phyloP scores from a whole-genome alignment of 2,797 vertebrate genomes.

The Anableps anableps region DNA sequence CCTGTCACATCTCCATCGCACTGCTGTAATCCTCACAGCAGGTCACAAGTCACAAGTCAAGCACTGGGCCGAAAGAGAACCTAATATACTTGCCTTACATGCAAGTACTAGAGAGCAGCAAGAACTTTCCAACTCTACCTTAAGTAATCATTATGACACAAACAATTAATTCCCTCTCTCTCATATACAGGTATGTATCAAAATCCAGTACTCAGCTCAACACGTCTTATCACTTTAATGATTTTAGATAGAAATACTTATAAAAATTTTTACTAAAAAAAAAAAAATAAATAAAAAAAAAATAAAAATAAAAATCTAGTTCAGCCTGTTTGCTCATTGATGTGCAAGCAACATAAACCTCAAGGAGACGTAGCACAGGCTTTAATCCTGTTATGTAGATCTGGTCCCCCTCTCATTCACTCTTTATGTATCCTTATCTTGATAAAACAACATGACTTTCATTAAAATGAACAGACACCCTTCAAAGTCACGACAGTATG shows the following conservation, averaged over 20 bases:
- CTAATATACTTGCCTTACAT: conserved; percentile 28
- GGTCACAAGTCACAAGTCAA: conserved; percentile 67
- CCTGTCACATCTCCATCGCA: conserved; percentile 42
- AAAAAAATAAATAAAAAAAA: too few species aligned
- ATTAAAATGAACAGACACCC: conserved; percentile 31
- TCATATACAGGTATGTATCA: not conserved
- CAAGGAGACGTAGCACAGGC: conserved; percentile 37
- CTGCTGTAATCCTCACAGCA: conserved; percentile 70
- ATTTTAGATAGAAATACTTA: not conserved
- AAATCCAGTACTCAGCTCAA: not conserved
- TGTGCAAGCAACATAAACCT: conserved; percentile 9
- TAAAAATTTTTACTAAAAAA: too few species aligned
- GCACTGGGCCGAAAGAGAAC: conserved; percentile 49
- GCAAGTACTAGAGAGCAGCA: conserved; percentile 35
- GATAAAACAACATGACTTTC: conserved; percentile 24
- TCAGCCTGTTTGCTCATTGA: not conserved
- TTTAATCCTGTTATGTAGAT: conserved; percentile 41
- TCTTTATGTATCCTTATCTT: conserved; percentile 26
- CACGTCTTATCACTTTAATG: not conserved
- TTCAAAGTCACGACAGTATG: conserved; percentile 32
- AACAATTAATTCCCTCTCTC: not conserved
- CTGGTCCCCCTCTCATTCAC: not conserved
- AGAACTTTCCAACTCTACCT: conserved; percentile 1
- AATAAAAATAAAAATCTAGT: not conserved
- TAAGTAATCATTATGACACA: not conserved